phyloP scores from a whole-genome alignment of 2,113 vertebrate genomes.

The Gulo gulo region DNA sequence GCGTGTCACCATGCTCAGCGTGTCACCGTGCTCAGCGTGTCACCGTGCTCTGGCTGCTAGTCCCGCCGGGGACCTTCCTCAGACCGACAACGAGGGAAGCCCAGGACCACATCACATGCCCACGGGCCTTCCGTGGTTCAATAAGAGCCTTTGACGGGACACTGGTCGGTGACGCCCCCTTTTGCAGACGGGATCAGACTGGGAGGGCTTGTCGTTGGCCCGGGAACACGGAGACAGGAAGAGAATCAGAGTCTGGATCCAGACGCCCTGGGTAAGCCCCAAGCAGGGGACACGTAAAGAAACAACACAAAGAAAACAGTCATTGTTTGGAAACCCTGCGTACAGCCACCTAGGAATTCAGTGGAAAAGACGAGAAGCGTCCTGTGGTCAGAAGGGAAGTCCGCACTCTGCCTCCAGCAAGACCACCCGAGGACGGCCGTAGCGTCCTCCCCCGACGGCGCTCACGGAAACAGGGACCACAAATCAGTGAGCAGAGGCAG shows the following conservation, averaged over 20 bases:
- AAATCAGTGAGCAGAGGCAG: too few relatives aligned
- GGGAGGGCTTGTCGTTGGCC: fast-evolving
- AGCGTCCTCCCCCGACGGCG: fast-evolving
- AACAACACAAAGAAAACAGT: fast-evolving
- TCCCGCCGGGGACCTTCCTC: not conserved
- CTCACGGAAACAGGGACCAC: too few relatives aligned
- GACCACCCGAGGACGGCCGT: fast-evolving
- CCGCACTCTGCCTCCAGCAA: not conserved
- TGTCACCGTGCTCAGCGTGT: not conserved
- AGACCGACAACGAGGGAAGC: not conserved
- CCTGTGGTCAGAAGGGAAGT: fast-evolving
- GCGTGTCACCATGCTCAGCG: not conserved
- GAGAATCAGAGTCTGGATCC: fast-evolving
- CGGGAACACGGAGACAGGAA: fast-evolving
- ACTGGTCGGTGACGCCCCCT: too few relatives aligned
- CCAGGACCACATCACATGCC: not conserved
- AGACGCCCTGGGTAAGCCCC: fast-evolving
- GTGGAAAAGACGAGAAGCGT: too few relatives aligned
- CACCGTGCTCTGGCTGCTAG: fast-evolving
- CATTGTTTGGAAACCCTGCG: not conserved
- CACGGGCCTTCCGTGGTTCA: fast-evolving
- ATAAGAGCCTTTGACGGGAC: not conserved
- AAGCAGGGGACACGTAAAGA: not conserved
- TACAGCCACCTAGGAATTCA: not conserved
- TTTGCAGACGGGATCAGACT: fast-evolving